A percentile compares a stretch with the other conserved stretches of the same genome.
Conservation (phyloP, 2,797 vertebrate genomes). For the Novumbra hubbsi region DNA sequence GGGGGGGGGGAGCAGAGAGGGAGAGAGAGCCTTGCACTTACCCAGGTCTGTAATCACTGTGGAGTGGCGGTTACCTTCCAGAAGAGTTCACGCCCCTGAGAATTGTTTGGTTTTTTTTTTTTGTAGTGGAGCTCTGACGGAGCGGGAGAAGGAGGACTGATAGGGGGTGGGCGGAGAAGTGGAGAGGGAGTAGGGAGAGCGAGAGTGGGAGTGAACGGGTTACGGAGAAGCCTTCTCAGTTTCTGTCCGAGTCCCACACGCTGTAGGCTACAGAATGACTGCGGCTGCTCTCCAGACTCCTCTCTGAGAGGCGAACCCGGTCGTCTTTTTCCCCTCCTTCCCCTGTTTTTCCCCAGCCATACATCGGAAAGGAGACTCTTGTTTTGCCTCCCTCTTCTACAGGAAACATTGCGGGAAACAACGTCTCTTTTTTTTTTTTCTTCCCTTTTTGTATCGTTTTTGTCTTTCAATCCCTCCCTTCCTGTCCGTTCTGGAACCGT, state of each 20-base stretch:
- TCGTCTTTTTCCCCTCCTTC: conserved; percentile 29
- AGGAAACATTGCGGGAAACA: conserved; percentile 15
- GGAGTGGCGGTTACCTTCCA: conserved; percentile 77
- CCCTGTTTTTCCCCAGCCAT: conserved; percentile 25
- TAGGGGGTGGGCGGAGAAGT: conserved; percentile 47
- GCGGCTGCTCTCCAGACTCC: conserved; percentile 64
- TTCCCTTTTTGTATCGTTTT: conserved; percentile 6
- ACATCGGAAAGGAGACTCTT: conserved; percentile 37
- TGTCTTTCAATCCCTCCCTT: conserved; percentile 6
- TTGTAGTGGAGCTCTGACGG: conserved; percentile 76
- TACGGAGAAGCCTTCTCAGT: conserved; percentile 67
- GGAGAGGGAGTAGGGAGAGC: conserved; percentile 73
- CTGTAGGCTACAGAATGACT: conserved; percentile 69
- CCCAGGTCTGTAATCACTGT: conserved; percentile 70
- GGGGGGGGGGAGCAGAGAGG: conserved; percentile 5
- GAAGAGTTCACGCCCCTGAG: conserved; percentile 81
- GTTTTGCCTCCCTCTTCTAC: conserved; percentile 2
- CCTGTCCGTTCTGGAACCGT: conserved; percentile 14
- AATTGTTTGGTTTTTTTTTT: conserved; percentile 80
- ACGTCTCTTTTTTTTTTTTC: conserved; percentile 13
- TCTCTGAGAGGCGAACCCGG: conserved; percentile 54
- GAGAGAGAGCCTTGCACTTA: conserved; percentile 35
- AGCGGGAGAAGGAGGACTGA: conserved; percentile 46
- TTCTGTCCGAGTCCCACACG: conserved; percentile 63
- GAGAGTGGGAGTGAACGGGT: conserved; percentile 52